Base-by-base conservation (phyloP, 1,140 invertebrate genomes). In the Drosophila nigromelanica region DNA sequence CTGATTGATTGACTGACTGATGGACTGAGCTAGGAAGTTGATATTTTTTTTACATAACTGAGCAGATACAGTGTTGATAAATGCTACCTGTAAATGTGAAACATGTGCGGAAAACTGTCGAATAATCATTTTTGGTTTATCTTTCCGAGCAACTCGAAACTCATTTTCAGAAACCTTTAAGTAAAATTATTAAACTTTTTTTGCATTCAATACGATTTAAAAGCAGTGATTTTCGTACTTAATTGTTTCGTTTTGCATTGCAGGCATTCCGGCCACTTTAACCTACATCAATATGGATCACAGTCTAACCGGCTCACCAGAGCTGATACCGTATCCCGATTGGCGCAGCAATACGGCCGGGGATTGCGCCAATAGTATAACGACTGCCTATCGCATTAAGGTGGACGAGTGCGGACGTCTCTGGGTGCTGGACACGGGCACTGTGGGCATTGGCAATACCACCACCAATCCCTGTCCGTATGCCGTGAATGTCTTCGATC, bases 361-460 rank as follows among this genome's bases (percentile, higher is more conserved):
- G 11, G 95, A 95, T 80, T 97, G 96, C 76, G 94, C 95, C 43
- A 94, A 90, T 63, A 95, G 95, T 14, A 93, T 97, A 2, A 96
- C 94, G 21, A 97, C 95, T 5, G 96, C 94, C 5, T 97, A 97
- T 91, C 93, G 95, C 72, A 94, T 95, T 40, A 94, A 95, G 78
- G 96, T 94, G 1, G 96, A 97, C 68, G 92, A 93, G 63, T 97
- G 96, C 82, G 95, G 96, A 63, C 93, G 96, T 63, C 93, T 97
- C 0, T 97, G 96, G 96, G 96, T 96, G 0, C 91, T 97, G 33
- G 96, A 97, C 81, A 95, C 95, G 5, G 96, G 96, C 60, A 97
- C 96, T 15, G 95, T 96, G 78, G 96, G 96, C 68, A 96, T 95
- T 59, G 95, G 95, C 15, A 95, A 95, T 67, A 95, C 95, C 2